These are phyloP conservation scores for Thumatha senex DNA, from an alignment of 2,888 invertebrate genomes.

Conservation along the genomic window DNA sequence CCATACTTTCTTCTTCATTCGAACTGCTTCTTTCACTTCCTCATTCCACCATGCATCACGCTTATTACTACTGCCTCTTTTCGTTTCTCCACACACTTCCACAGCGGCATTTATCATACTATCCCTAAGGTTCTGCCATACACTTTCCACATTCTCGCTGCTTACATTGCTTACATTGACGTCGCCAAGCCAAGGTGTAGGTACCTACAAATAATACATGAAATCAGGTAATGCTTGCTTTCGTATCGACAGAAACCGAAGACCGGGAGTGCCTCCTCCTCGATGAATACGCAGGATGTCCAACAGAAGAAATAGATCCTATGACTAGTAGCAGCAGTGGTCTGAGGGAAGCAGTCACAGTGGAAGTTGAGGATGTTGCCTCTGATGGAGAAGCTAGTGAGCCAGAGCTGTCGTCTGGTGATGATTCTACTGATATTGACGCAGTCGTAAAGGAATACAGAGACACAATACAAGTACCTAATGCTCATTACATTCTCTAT, in stretches of 20 bases:
- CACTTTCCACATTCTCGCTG: no score
- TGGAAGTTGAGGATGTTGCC: slow-evolving; percentile 60
- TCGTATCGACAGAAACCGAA: slow-evolving; percentile 61
- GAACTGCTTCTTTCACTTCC: no score
- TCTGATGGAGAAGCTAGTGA: slow-evolving; percentile 80
- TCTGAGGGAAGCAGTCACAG: slow-evolving; percentile 50
- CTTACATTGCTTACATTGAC: no score
- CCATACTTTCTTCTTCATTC: no score
- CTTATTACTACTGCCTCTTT: no score
- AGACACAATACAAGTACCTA: slow-evolving; percentile 85
- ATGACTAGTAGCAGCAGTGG: slow-evolving; percentile 58
- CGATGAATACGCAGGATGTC: slow-evolving; percentile 79
- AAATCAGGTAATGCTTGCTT: not conserved
- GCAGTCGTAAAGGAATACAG: slow-evolving; percentile 90
- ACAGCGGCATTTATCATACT: no score
- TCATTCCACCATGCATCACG: no score
- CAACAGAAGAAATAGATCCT: slow-evolving; percentile 64
- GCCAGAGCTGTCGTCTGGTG: slow-evolving; percentile 81
- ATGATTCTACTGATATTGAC: slow-evolving; percentile 90
- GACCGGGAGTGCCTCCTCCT: slow-evolving; percentile 84
- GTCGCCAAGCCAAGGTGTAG: no score
- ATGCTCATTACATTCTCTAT: not conserved
- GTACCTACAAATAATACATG: not conserved
- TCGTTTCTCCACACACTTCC: no score
- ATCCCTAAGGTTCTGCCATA: no score